Conservation (phyloP, 2,888 invertebrate genomes). For the Pocota personata region DNA sequence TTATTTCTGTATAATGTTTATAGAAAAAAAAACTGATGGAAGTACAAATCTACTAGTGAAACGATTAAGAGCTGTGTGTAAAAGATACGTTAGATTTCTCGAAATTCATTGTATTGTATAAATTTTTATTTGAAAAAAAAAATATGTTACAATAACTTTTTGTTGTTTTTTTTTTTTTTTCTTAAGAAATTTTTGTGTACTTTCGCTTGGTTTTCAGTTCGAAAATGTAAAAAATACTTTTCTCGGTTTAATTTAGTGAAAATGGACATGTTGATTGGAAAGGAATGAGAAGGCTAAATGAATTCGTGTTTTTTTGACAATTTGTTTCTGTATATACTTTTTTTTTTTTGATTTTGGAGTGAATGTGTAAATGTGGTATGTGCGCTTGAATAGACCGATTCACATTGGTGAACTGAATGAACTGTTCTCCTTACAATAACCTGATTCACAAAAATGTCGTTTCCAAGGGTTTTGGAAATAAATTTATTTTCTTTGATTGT, state of each 20-base stretch:
- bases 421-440: neutral
- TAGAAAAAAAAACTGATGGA: neutral
- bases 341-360: neutral
- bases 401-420: neutral
- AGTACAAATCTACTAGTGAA: conserved; percentile 1
- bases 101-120: conserved; percentile 26
- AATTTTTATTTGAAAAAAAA: conserved; percentile 40
- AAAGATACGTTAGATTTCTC: neutral
- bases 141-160: conserved; percentile 6
- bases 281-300: neutral
- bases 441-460: too few species aligned
- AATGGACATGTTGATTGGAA: neutral
- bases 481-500: too few species aligned
- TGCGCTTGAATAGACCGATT: conserved; percentile 9
- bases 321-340: neutral
- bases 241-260: conserved; percentile 14
- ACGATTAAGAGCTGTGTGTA: conserved; percentile 1
- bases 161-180: neutral
- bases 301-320: neutral
- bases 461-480: too few species aligned
- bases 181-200: conserved; percentile 20
- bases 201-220: conserved; percentile 62
- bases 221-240: conserved; percentile 60
- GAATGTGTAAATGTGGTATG: neutral
- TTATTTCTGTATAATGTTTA: conserved; percentile 20